phyloP scores from a whole-genome alignment of 1,140 invertebrate genomes.

The Atta colombica region DNA sequence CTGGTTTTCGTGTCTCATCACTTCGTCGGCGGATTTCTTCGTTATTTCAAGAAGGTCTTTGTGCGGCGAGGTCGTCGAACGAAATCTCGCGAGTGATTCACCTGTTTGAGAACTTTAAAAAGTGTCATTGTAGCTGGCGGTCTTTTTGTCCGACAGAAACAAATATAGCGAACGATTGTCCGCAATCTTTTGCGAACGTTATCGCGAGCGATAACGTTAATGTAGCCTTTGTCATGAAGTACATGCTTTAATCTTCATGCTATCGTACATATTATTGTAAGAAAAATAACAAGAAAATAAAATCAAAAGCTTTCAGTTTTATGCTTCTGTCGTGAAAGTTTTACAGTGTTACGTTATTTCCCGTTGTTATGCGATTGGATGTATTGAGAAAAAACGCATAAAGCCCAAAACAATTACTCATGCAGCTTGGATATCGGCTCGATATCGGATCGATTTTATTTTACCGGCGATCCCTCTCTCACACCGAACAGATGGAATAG shows the following conservation, averaged over 20 bases:
- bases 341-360: neutral
- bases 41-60: conserved; percentile 33
- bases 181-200: conserved; percentile 37
- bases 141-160: neutral
- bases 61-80: conserved; percentile 37
- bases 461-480: conserved; percentile 8
- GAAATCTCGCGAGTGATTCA: conserved; percentile 49
- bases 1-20: conserved; percentile 29
- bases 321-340: neutral
- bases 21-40: conserved; percentile 20
- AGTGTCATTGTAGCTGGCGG: neutral
- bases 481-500: conserved; percentile 9
- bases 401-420: conserved; percentile 5
- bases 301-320: neutral
- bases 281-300: conserved; percentile 14
- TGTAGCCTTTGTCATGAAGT: conserved; percentile 10
- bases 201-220: conserved; percentile 47
- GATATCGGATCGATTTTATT: conserved; percentile 37
- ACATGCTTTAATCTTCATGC: neutral
- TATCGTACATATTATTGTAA: neutral
- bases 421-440: neutral
- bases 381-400: conserved; percentile 10
- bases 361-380: neutral
- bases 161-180: conserved; percentile 13
- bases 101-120: conserved; percentile 24